Percentiles rank a stretch among this genome's conserved stretches.
phyloP scores from a whole-genome alignment of 2,113 vertebrate genomes.

The Erinaceus europaeus region DNA sequence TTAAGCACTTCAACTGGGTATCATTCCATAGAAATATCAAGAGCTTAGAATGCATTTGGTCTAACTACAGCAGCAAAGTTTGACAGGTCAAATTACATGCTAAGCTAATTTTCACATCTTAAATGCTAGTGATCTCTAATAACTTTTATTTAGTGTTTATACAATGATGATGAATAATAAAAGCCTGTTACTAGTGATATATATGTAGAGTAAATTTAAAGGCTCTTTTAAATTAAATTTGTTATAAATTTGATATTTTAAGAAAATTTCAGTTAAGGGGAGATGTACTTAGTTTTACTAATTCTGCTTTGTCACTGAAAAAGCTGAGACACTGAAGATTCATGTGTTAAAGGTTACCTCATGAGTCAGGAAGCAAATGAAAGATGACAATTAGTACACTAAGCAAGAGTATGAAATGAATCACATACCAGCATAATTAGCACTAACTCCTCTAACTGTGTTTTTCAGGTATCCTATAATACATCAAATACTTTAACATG shows the following conservation, averaged over 20 bases:
- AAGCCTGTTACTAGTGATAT: not conserved
- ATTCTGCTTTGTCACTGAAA: conserved; percentile 41
- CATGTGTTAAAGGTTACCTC: conserved; percentile 51
- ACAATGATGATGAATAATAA: conserved; percentile 26
- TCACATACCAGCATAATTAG: conserved; percentile 27
- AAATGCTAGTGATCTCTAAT: not conserved
- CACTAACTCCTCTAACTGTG: not conserved
- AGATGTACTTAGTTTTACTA: conserved; percentile 2
- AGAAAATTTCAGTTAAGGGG: not conserved
- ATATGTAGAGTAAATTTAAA: conserved; percentile 22
- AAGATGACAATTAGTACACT: not conserved
- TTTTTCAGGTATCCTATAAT: conserved; percentile 8
- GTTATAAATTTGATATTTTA: not conserved
- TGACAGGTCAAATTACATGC: not conserved
- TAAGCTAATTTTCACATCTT: not conserved
- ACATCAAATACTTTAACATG: not conserved
- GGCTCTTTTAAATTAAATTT: not conserved
- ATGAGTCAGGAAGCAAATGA: conserved; percentile 56
- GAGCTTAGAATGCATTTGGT: conserved; percentile 12
- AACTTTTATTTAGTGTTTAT: conserved; percentile 10
- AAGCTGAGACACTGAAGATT: conserved; percentile 53
- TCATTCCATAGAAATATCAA: conserved; percentile 4
- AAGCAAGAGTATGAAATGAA: not conserved
- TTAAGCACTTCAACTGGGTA: conserved; percentile 8
- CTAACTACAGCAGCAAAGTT: not conserved